These are phyloP conservation scores for Abrostola tripartita DNA, from an alignment of 2,888 invertebrate genomes.

Conservation along the genomic window DNA sequence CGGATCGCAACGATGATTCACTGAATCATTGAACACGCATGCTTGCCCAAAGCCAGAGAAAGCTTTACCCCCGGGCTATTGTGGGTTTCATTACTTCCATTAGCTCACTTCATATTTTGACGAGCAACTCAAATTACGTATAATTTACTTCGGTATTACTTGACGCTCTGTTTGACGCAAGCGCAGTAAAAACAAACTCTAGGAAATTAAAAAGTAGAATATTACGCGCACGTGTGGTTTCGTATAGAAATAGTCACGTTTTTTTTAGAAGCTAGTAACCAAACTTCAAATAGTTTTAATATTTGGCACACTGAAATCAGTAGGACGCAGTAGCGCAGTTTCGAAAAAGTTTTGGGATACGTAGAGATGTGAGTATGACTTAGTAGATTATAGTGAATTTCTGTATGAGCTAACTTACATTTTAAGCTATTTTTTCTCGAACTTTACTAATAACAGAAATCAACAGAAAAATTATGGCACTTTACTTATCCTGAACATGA, in stretches of 20 bases:
- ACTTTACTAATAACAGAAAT: too few species aligned
- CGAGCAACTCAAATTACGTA: constrained; percentile 25
- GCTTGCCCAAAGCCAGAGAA: constrained; percentile 1
- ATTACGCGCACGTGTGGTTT: constrained; percentile 27
- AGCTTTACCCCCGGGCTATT: background rate
- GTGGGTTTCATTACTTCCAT: background rate
- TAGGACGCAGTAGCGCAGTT: too few species aligned
- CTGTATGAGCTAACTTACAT: too few species aligned
- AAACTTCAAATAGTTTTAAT: too few species aligned
- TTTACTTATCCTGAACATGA: too few species aligned
- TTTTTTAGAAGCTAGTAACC: background rate
- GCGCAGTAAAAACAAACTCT: constrained; percentile 27
- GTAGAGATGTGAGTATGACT: too few species aligned
- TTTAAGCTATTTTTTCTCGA: too few species aligned
- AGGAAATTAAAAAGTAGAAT: constrained; percentile 39
- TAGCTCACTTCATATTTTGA: constrained; percentile 11
- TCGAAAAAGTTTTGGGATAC: too few species aligned
- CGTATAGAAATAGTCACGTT: constrained; percentile 13
- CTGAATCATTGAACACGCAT: background rate
- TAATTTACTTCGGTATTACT: constrained; percentile 45
- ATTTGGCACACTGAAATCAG: too few species aligned
- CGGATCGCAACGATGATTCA: too few species aligned
- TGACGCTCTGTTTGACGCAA: constrained; percentile 43
- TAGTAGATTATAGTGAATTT: background rate
- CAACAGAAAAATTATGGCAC: too few species aligned